phyloP scores from a whole-genome alignment of 2,888 invertebrate genomes.

The Ferdinandea cuprea region DNA sequence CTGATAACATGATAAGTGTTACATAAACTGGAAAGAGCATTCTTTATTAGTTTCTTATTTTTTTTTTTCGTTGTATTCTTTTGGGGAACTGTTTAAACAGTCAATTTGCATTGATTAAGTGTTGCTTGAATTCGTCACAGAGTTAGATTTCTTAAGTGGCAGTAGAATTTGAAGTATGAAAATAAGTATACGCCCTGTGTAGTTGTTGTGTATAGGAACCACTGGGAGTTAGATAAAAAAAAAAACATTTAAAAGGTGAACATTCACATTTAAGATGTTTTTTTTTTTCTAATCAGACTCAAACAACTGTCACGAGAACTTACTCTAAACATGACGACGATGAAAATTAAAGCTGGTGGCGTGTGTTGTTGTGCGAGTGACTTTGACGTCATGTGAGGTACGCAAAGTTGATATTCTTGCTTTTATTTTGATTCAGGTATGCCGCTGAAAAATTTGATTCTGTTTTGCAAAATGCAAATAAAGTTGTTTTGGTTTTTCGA shows the following conservation, averaged over 20 bases:
- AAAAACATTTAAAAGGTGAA: too few relatives aligned
- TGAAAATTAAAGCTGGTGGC: background rate
- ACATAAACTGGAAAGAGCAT: constrained; percentile 41
- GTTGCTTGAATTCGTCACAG: constrained; percentile 1
- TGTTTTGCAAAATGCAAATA: too few relatives aligned
- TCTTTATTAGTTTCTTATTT: background rate
- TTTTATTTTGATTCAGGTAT: too few relatives aligned
- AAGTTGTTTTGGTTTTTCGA: too few relatives aligned
- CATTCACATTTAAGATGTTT: too few relatives aligned
- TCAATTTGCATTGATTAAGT: constrained; percentile 30
- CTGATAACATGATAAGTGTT: constrained; percentile 62
- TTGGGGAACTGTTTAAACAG: constrained; percentile 6
- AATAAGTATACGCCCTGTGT: constrained; percentile 10
- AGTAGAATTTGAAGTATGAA: background rate
- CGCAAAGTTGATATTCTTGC: too few relatives aligned
- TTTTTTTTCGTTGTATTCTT: background rate
- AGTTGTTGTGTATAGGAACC: background rate
- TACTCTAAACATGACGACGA: too few relatives aligned
- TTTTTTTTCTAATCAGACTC: too few relatives aligned
- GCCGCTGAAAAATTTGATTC: too few relatives aligned
- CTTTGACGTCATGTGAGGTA: background rate
- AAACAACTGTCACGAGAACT: too few relatives aligned
- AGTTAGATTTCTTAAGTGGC: too few relatives aligned
- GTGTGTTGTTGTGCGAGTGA: background rate
- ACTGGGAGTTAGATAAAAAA: too few relatives aligned